phyloP scores from a whole-genome alignment of 2,113 vertebrate genomes.

The Otocyon megalotis region DNA sequence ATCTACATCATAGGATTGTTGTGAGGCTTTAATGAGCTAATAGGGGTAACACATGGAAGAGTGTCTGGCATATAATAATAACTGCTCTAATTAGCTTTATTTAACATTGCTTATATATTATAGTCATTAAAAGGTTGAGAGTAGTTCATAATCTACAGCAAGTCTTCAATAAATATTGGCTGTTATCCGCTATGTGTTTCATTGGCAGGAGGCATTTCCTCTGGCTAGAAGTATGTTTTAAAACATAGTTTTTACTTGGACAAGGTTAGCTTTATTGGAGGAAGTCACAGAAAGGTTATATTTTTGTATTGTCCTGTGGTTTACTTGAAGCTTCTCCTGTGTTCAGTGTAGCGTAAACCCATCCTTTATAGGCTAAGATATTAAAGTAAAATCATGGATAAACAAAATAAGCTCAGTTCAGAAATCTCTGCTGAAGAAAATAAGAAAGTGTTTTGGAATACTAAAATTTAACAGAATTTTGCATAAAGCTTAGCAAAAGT shows the following conservation, averaged over 20 bases:
- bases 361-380: neutral
- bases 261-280: neutral
- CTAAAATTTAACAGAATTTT: neutral
- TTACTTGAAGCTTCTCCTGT: neutral
- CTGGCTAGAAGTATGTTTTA: neutral
- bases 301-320: neutral
- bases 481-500: neutral
- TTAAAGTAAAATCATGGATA: neutral
- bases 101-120: neutral
- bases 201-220: neutral
- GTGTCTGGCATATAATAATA: neutral
- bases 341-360: neutral
- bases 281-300: neutral
- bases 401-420: neutral
- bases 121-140: neutral
- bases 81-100: neutral
- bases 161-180: neutral
- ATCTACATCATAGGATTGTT: neutral
- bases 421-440: conserved; percentile 4
- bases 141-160: neutral
- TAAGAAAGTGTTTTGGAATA: neutral
- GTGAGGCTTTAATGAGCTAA: neutral
- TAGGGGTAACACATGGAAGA: neutral
- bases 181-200: neutral
- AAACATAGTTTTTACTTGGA: neutral